Evolutionary conservation across 2,797 vertebrate genomes (phyloP), one percentile per base, ranked within the genome.

Genomic region (Triplophysa bombifrons): DNA sequence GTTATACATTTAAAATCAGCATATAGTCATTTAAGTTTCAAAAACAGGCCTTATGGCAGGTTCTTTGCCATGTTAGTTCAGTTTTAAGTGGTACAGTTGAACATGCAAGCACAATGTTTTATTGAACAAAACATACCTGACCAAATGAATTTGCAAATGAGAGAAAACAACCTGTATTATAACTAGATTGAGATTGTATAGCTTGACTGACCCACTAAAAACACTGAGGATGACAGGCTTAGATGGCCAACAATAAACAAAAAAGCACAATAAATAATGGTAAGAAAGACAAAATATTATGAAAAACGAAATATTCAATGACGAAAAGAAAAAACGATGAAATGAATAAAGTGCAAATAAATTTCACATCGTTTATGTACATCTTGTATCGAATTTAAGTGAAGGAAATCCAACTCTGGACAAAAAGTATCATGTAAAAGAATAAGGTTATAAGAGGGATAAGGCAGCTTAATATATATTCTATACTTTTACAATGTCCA

Each of bases 391-490:
- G 30, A 13, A 25, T 73, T 30, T 60, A 46, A 4, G 27, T 66
- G 41, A 17, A 44, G 22, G 64, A 67, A 38, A 38, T 38, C 34
- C 60, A 60, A 11, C 12, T 78, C 30, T 61, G 61, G 53, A 20
- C 81, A 83, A 12, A 61, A 84, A 11, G 84, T 80, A 14, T 1
- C 66, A 77, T 41, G 4, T 20, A 78, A 87, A 81, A 41, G 34
- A 81, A 76, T 78, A 88, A 85, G 53, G 86, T 85, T 17, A 46
- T 73, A 58, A 68, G 77, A 80, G 82, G 91, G 90, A 90, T 93
- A 93, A 93, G 91, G 92, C 93, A 93, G 91, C 91, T 91, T 89
- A 89, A 91, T 91, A 91, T 88, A 90, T 90, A 90, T 88, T 85
- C 84, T 81, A 88, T 88, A 69, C 56, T 13, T 60, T 60, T 51